Evolutionary conservation across 1,140 invertebrate genomes (phyloP).

Genomic region (Drosophila micromelanica): DNA sequence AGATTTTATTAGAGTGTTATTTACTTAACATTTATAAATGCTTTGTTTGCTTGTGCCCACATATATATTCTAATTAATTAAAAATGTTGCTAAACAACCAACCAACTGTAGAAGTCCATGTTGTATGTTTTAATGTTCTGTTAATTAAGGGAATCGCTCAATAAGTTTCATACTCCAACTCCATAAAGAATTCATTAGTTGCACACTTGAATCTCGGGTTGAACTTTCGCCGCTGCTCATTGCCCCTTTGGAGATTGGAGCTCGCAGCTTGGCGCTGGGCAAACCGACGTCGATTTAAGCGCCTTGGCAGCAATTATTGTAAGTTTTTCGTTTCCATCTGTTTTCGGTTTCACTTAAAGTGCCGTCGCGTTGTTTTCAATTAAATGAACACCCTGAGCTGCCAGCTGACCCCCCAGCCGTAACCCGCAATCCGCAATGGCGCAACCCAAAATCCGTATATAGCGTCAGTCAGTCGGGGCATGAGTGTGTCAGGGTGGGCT

Average conservation of each 20-base stretch:
- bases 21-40: background rate
- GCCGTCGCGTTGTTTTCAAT: slow-evolving; percentile 73
- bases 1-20: background rate
- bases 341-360: slow-evolving; percentile 76
- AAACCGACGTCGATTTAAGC: slow-evolving; percentile 52
- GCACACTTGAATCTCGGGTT: slow-evolving; percentile 32
- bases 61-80: background rate
- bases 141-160: slow-evolving; percentile 38
- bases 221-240: slow-evolving; percentile 64
- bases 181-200: slow-evolving; percentile 75
- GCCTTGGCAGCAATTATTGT: slow-evolving; percentile 64
- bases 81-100: background rate
- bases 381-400: slow-evolving; percentile 71
- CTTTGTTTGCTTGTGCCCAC: background rate
- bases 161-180: slow-evolving; percentile 45
- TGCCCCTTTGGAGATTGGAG: background rate
- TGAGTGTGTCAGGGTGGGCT: background rate
- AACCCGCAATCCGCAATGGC: slow-evolving; percentile 22
- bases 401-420: slow-evolving; percentile 7
- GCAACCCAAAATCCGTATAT: slow-evolving; percentile 43
- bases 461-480: background rate
- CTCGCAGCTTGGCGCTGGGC: slow-evolving; percentile 1
- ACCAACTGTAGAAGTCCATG: background rate
- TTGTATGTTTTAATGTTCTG: slow-evolving; percentile 21
- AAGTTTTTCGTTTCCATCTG: slow-evolving; percentile 77